Percentiles rank a stretch among this genome's conserved stretches.
These are phyloP conservation scores for Drosophila pseudoobscura DNA, from an alignment of 1,140 invertebrate genomes.

Conservation along the genomic window DNA sequence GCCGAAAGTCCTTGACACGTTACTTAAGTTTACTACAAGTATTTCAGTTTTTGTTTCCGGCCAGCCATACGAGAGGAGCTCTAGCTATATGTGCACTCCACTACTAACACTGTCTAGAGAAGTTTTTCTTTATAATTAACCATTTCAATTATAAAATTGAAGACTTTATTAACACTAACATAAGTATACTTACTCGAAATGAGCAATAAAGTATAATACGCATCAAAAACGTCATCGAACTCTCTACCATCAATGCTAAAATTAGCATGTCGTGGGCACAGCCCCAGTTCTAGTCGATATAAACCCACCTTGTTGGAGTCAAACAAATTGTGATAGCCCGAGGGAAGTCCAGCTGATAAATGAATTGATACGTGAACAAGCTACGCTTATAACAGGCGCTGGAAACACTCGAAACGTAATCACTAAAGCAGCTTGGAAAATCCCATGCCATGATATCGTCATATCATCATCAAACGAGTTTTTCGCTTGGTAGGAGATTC, in stretches of 20 bases:
- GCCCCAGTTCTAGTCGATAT: too few species aligned
- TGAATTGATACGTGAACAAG: background rate
- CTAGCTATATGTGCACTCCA: constrained; percentile 22
- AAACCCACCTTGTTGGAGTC: too few species aligned
- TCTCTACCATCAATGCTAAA: too few species aligned
- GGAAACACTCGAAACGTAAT: constrained; percentile 2
- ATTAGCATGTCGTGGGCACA: too few species aligned
- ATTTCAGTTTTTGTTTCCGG: constrained; percentile 61
- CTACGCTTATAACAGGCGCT: background rate
- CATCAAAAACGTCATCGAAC: constrained; percentile 5
- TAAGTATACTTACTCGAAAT: constrained; percentile 27
- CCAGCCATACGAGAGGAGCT: constrained; percentile 24
- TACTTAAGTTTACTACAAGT: constrained; percentile 62
- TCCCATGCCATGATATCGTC: constrained; percentile 18
- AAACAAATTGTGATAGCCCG: background rate
- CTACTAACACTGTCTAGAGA: constrained; percentile 23
- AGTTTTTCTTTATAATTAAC: constrained; percentile 30
- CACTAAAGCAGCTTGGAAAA: constrained; percentile 21
- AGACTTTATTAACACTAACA: constrained; percentile 30
- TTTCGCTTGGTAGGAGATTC: background rate
- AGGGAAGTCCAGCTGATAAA: constrained; percentile 4
- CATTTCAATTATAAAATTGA: constrained; percentile 24
- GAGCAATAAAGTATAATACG: constrained; percentile 26
- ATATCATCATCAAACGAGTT: constrained; percentile 39
- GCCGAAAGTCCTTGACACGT: constrained; percentile 41